Evolutionary conservation across 92 coral and sea anemone species (phyloP).

Genomic region (Epizoanthus scotinus): DNA sequence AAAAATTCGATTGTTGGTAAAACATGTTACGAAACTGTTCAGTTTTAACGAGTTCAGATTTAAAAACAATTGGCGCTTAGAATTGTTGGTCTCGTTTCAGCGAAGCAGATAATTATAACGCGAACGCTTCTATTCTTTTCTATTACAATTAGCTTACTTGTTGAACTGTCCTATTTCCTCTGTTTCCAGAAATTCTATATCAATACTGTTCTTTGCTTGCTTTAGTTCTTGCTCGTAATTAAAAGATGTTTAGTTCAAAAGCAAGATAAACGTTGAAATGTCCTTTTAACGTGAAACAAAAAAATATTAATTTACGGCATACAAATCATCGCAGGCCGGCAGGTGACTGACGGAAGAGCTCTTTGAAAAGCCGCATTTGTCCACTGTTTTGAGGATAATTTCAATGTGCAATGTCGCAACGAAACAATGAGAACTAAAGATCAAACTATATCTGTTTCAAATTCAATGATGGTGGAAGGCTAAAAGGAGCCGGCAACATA

Average conservation of each 20-base stretch:
- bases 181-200: constrained; percentile 35
- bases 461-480: neutral
- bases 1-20: neutral
- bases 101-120: constrained; percentile 15
- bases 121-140: constrained; percentile 20
- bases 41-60: neutral
- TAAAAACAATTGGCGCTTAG: neutral
- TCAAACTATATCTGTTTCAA: constrained; percentile 19
- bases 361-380: constrained; percentile 43
- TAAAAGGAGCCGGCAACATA: neutral
- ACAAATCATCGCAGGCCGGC: constrained; percentile 30
- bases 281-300: constrained; percentile 38
- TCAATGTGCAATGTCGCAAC: constrained; percentile 35
- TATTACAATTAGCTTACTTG: constrained; percentile 43
- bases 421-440: constrained; percentile 31
- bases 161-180: constrained; percentile 40
- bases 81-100: neutral
- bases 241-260: constrained; percentile 45
- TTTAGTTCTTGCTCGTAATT: constrained; percentile 47
- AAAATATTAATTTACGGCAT: constrained; percentile 39
- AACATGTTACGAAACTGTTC: neutral
- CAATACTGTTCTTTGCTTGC: constrained; percentile 36
- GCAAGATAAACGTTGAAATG: constrained; percentile 41
- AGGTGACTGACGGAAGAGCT: constrained; percentile 18
- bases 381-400: constrained; percentile 40